Evolutionary conservation across 1,140 invertebrate species (phyloP), one percentile per base, ranked within the genome.

Genomic region (Bombus picipes): DNA sequence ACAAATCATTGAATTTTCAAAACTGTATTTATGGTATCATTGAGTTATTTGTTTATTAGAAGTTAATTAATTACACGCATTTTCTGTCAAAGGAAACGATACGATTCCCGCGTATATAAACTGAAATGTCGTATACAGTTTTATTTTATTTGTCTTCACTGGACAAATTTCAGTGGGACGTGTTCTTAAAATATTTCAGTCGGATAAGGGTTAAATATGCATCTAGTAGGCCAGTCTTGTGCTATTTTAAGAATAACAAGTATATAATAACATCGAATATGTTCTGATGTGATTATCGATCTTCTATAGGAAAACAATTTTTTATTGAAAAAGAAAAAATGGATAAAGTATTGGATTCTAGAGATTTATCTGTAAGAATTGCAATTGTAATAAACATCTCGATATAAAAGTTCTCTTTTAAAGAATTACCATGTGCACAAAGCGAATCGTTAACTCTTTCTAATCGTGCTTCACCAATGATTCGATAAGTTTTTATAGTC

Each of bases 111-210:
- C 37, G 25, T 59, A 74, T 6, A 57, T 13, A 32, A 57, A 53
- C 37, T 34, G 1, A 34, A 34, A 25, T 37, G 3, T 39, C 25
- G 10, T 53, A 79, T 9, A 53, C 3, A 12, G 25, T 81, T 41
- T 59, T 72, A 32, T 62, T 72, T 74, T 53, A 22, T 53, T 74
- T 41, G 3, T 9, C 43, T 62, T 74, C n/a, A 18, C 22, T 74
- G 47, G 18, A 72, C 32, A 68, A 25, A 79, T 79, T 79, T 47
- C 62, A 41, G 41, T 79, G 12, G n/a, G 37, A 59, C 41, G 22
- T 81, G 37, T 81, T 81, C 68, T 81, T 81, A 81, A 81, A 81
- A 65, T 65, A 73, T 59, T 73, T 81, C 53, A 18, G 71, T 66
- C 28, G 62, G 22, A 32, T 77, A 83, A 77, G 74, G 22, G 59